Evolutionary conservation across 2,888 invertebrate species (phyloP).

Genomic region (Patella depressa): DNA sequence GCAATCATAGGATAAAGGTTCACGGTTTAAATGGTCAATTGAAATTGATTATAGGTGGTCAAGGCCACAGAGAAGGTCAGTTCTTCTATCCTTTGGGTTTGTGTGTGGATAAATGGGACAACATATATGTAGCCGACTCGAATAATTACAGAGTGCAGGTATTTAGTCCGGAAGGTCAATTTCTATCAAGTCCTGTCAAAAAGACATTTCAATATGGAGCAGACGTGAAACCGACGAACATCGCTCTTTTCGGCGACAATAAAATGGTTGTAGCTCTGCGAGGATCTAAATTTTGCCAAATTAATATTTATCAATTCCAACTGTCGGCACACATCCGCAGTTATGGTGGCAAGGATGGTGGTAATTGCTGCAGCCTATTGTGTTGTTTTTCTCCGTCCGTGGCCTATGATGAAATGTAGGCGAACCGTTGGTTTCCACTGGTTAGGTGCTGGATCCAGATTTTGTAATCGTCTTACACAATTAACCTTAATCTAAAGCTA

Average conservation of each 20-base stretch:
- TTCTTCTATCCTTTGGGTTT: constrained; percentile 59
- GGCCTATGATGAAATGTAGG: not conserved
- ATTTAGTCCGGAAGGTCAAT: constrained; percentile 52
- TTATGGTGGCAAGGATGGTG: not conserved
- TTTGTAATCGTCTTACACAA: too few species aligned
- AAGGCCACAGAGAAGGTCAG: constrained; percentile 50
- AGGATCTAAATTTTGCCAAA: constrained; percentile 45
- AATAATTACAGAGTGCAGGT: constrained; percentile 60
- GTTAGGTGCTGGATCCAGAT: too few species aligned
- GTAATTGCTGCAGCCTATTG: not conserved
- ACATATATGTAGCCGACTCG: constrained; percentile 60
- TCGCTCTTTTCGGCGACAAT: constrained; percentile 37
- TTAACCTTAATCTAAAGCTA: too few species aligned
- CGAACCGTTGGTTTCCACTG: too few species aligned
- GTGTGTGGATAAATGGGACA: constrained; percentile 51
- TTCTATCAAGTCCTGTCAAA: constrained; percentile 43
- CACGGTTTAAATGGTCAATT: constrained; percentile 52
- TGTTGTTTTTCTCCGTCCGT: not conserved
- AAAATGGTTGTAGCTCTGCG: constrained; percentile 46
- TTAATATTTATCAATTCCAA: constrained; percentile 46
- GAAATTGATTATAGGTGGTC: constrained; percentile 43
- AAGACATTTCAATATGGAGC: constrained; percentile 49
- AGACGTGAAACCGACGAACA: constrained; percentile 52
- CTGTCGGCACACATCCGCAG: not conserved
- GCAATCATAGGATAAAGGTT: constrained; percentile 57